phyloP scores from a whole-genome alignment of 2,113 vertebrate genomes.

The Cettia cetti region DNA sequence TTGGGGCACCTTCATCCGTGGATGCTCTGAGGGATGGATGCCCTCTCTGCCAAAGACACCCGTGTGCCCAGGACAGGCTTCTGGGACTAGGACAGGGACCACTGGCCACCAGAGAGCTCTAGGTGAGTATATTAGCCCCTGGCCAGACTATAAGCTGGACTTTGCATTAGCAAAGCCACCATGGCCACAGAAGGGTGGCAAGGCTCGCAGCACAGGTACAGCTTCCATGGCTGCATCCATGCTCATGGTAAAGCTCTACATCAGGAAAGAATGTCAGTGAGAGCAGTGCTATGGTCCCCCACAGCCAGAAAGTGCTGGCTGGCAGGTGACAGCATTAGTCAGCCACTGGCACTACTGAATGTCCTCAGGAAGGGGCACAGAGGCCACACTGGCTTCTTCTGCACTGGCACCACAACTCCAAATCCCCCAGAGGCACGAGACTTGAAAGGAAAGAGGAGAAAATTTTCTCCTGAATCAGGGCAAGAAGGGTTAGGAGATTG shows the following conservation, averaged over 20 bases:
- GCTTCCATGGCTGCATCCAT: not conserved
- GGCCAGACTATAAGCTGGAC: not conserved
- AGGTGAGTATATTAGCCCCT: not conserved
- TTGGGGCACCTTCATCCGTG: not conserved
- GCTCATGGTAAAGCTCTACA: not conserved
- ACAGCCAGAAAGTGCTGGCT: not conserved
- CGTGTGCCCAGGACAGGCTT: fast-evolving
- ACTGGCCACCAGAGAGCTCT: not conserved
- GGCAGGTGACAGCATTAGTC: not conserved
- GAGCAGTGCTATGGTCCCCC: not conserved
- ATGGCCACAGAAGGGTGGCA: not conserved
- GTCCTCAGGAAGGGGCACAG: not conserved
- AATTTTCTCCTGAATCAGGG: not conserved
- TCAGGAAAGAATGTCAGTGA: not conserved
- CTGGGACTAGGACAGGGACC: not conserved
- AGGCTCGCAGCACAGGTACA: not conserved
- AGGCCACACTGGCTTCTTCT: not conserved
- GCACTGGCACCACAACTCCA: not conserved
- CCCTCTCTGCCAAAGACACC: not conserved
- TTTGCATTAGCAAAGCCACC: not conserved
- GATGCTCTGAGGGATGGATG: not conserved
- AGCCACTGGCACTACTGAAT: not conserved
- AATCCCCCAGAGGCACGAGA: not conserved
- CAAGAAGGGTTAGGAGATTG: not conserved
- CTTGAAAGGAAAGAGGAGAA: not conserved